Conservation (phyloP, 2,888 invertebrate genomes). For the Allophyes oxyacanthae region DNA sequence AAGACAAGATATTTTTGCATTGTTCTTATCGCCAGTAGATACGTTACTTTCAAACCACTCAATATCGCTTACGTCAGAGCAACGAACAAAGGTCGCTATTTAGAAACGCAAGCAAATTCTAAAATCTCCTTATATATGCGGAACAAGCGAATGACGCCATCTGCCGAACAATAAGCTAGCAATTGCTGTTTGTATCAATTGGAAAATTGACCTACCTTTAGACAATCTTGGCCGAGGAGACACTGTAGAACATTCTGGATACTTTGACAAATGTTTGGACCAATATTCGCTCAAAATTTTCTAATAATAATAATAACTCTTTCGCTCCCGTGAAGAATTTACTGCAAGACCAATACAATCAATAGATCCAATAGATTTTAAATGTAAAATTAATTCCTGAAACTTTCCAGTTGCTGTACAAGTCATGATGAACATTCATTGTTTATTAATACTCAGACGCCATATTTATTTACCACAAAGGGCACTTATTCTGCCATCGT, state of each 20-base stretch:
- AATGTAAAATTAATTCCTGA: conserved; percentile 30
- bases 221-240: conserved; percentile 70
- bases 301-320: too few species aligned
- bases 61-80: too few species aligned
- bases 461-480: not conserved
- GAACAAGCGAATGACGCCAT: conserved; percentile 69
- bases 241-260: conserved; percentile 45
- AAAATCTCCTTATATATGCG: conserved; percentile 43
- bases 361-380: conserved; percentile 13
- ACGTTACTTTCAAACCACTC: too few species aligned
- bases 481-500: too few species aligned
- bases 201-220: conserved; percentile 80
- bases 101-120: conserved; percentile 4
- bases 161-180: conserved; percentile 71
- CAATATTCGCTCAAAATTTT: conserved; percentile 10
- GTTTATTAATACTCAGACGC: conserved; percentile 15
- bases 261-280: conserved; percentile 28
- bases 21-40: too few species aligned
- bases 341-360: conserved; percentile 15
- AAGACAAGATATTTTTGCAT: too few species aligned
- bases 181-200: conserved; percentile 78
- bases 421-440: conserved; percentile 15
- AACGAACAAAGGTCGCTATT: not conserved
- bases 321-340: too few species aligned
- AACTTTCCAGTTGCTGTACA: too few species aligned